phyloP scores from a whole-genome alignment of 2,888 invertebrate genomes.

The Macrosiphum euphorbiae region DNA sequence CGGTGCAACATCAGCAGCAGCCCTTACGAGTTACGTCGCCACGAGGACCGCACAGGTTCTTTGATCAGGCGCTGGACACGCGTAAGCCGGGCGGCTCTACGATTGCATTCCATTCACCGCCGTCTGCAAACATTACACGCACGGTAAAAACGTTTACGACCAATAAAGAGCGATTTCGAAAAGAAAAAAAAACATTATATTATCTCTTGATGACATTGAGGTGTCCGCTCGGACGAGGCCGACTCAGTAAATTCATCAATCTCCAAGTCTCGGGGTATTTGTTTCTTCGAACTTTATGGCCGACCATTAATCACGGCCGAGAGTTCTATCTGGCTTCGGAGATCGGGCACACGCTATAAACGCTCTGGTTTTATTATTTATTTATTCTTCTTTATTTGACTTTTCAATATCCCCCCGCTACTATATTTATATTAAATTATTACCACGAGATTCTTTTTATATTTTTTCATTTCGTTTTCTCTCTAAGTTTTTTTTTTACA shows the following conservation, averaged over 20 bases:
- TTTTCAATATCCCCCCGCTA: slow-evolving; percentile 59
- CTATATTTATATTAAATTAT: slow-evolving; percentile 39
- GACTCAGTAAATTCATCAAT: slow-evolving; percentile 61
- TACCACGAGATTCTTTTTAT: slow-evolving; percentile 52
- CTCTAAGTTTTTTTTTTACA: neutral
- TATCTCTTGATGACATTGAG: slow-evolving; percentile 60
- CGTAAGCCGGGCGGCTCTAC: slow-evolving; percentile 2
- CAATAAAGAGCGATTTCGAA: slow-evolving; percentile 56
- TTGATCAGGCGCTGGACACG: slow-evolving; percentile 47
- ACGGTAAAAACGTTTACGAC: slow-evolving; percentile 54
- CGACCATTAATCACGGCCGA: slow-evolving; percentile 58
- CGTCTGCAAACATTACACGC: slow-evolving; percentile 49
- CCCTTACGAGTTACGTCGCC: slow-evolving; percentile 27
- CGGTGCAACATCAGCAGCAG: neutral
- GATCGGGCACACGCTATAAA: slow-evolving; percentile 55
- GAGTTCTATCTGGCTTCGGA: slow-evolving; percentile 26
- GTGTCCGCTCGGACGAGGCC: slow-evolving; percentile 61
- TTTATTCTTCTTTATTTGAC: slow-evolving; percentile 63
- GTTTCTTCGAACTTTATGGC: slow-evolving; percentile 61
- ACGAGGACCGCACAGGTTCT: slow-evolving; percentile 48
- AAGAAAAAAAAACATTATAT: slow-evolving; percentile 47
- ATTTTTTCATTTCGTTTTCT: slow-evolving; percentile 12
- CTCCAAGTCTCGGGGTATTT: slow-evolving; percentile 61
- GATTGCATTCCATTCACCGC: slow-evolving; percentile 49
- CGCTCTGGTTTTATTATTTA: slow-evolving; percentile 63